Evolutionary conservation across 2,888 invertebrate species (phyloP).

Genomic region (Amphimallon solstitiale): DNA sequence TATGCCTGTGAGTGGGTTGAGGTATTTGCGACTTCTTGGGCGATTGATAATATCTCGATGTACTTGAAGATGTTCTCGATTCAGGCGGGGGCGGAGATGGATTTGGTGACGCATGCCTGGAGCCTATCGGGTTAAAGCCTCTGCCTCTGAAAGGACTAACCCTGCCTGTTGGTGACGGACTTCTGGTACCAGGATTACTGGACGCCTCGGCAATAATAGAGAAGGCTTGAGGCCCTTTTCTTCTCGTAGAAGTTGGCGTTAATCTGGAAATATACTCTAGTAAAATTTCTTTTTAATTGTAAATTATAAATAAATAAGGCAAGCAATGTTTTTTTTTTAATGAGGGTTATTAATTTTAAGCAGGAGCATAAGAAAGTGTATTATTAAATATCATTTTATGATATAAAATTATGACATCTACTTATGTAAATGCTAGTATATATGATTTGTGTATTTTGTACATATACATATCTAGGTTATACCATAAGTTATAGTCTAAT

Average conservation of each 20-base stretch:
- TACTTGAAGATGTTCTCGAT: constrained; percentile 29
- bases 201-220: constrained; percentile 60
- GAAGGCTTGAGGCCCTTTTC: constrained; percentile 59
- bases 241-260: constrained; percentile 46
- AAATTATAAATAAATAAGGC: too few relatives aligned
- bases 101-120: constrained; percentile 59
- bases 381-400: too few relatives aligned
- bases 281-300: background rate
- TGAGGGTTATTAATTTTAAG: too few relatives aligned
- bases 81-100: constrained; percentile 52
- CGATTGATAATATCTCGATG: constrained; percentile 24
- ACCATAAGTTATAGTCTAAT: too few relatives aligned
- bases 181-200: constrained; percentile 55
- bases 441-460: too few relatives aligned
- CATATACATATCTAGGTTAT: too few relatives aligned
- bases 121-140: constrained; percentile 61
- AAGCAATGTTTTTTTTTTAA: too few relatives aligned
- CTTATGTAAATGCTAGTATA: too few relatives aligned
- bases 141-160: constrained; percentile 62
- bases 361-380: too few relatives aligned
- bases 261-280: constrained; percentile 38
- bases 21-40: constrained; percentile 44
- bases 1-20: constrained; percentile 41
- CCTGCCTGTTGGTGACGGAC: constrained; percentile 58
- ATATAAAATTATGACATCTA: too few relatives aligned